A percentile compares a stretch with the other conserved stretches of the same genome.
phyloP scores from a whole-genome alignment of 2,113 vertebrate genomes.

The Gobio gobio region DNA sequence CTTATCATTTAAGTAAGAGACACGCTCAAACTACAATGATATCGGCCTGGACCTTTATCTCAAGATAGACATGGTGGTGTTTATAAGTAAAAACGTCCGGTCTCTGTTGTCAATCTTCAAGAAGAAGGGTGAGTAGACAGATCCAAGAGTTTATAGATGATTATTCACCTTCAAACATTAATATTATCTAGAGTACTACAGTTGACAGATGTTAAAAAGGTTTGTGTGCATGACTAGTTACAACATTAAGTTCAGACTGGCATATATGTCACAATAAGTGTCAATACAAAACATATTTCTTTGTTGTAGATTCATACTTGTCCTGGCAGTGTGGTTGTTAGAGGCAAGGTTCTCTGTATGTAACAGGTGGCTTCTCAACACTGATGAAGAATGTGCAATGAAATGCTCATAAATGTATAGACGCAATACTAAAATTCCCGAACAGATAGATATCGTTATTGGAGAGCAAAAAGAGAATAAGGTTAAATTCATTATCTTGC shows the following conservation, averaged over 20 bases:
- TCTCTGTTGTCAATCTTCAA: constrained; percentile 89
- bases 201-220: background rate
- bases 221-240: background rate
- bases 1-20: constrained; percentile 23
- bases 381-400: background rate
- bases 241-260: background rate
- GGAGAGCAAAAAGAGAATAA: background rate
- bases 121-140: constrained; percentile 86
- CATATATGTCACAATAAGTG: too few species aligned
- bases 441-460: background rate
- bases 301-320: background rate
- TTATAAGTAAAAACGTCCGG: constrained; percentile 84
- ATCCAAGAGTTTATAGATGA: background rate
- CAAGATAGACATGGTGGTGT: constrained; percentile 84
- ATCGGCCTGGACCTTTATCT: background rate
- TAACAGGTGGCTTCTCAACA: background rate
- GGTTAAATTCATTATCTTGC: background rate
- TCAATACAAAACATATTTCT: background rate
- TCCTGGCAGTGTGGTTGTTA: background rate
- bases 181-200: background rate
- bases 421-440: background rate
- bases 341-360: background rate
- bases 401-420: background rate
- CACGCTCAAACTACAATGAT: background rate
- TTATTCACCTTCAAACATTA: background rate